Base-by-base conservation (phyloP, 1,140 invertebrate genomes). In the Bombyx mandarina region DNA sequence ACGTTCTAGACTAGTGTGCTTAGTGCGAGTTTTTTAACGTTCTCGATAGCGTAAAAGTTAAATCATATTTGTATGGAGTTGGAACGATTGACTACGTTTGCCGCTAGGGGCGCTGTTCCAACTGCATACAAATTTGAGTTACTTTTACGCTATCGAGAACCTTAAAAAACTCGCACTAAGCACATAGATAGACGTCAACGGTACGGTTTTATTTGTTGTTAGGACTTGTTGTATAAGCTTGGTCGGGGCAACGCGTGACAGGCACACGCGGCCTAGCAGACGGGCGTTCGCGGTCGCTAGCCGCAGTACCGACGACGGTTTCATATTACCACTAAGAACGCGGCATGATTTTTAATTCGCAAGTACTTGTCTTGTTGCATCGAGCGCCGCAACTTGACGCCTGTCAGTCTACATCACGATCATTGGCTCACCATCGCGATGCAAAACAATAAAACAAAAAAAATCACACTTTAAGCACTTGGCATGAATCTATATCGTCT, bases 261-360 rank as follows among this genome's bases (percentile, higher is more conserved):
- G 57, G 60, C 61, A 57, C 51, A 57, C 58, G 12, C 12, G 61
- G 57, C 60, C 55, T 42, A 57, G 56, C 63, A 62, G 63, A 67
- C 67, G 58, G 65, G 58, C 58, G 66, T 65, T 69, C 71, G 73
- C 67, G 71, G 67, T 73, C 65, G 55, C 65, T 62, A 67, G 60
- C 63, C 68, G 62, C 65, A 61, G 64, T 65, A 55, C 58, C 51
- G 65, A 55, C 58, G 52, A 50, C 43, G 67, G 67, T 67, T 60
- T 67, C 69, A 61, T 70, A 59, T 71, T 68, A 68, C 68, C 51
- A 58, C 58, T 75, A 65, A 60, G 60, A 70, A 71, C 73, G 75
- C 66, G 65, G 62, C 56, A 62, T 65, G 75, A 77, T 75, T 79
- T 69, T 75, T 71, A 76, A 73, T 71, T 66, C 42, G 61, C 61